Percentiles rank a stretch among this genome's conserved stretches.
Evolutionary conservation across 2,797 vertebrate species (phyloP).

Genomic region (Babyrousa celebensis): DNA sequence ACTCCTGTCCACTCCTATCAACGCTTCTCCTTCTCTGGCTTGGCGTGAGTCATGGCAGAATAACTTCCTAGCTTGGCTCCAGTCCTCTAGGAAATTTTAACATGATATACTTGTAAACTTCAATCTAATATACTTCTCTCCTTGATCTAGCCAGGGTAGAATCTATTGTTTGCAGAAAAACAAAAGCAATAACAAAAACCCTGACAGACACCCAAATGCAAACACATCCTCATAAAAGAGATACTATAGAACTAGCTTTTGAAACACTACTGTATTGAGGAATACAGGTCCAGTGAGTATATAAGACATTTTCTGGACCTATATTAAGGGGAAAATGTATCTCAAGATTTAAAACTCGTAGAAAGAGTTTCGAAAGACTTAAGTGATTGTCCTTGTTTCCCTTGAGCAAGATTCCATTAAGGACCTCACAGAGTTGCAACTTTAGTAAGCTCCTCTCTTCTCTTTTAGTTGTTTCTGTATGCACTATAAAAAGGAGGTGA

Average conservation of each 20-base stretch:
- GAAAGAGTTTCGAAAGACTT: conserved; percentile 60
- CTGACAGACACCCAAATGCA: neutral
- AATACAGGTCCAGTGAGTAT: neutral
- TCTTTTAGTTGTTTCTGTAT: neutral
- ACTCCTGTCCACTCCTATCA: neutral
- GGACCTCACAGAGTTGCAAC: neutral
- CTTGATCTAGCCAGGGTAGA: neutral
- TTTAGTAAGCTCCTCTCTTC: neutral
- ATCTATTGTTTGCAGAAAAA: neutral
- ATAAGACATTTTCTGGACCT: conserved; percentile 30
- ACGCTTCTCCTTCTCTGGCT: neutral
- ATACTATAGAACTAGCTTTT: neutral
- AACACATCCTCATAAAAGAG: neutral
- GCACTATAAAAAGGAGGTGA: neutral
- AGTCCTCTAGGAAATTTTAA: neutral
- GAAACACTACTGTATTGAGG: neutral
- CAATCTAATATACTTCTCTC: neutral
- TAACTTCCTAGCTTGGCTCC: neutral
- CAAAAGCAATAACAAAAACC: neutral
- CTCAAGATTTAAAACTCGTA: conserved; percentile 65
- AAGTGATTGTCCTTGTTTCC: neutral
- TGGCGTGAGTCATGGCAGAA: neutral
- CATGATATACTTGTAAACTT: neutral
- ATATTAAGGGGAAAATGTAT: neutral
- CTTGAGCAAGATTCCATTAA: neutral